Conservation (phyloP, 2,113 vertebrate species). For the Pipra filicauda region DNA sequence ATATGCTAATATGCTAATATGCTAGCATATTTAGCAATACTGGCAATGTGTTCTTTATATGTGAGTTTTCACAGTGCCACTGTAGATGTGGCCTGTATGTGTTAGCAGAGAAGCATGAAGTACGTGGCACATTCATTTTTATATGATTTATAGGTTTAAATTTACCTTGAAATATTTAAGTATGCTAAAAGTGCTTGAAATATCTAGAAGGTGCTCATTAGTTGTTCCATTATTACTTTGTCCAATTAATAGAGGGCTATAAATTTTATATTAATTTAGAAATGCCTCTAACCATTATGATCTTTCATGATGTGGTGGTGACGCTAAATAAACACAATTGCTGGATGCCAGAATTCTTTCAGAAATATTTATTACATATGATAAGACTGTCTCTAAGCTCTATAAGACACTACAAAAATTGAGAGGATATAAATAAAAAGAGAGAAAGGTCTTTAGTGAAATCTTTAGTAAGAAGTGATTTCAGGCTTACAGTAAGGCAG, state of each 20-base stretch:
- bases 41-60: background rate
- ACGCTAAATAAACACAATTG: slow-evolving; percentile 37
- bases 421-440: background rate
- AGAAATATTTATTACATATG: slow-evolving; percentile 8
- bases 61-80: background rate
- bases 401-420: background rate
- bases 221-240: slow-evolving; percentile 15
- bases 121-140: background rate
- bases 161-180: background rate
- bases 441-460: background rate
- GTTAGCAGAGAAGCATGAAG: background rate
- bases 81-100: background rate
- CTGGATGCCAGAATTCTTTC: background rate
- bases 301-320: background rate
- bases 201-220: background rate
- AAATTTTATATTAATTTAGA: slow-evolving; percentile 33
- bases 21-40: background rate
- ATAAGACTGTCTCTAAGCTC: slow-evolving; percentile 8
- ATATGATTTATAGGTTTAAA: background rate
- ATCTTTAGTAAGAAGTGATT: background rate
- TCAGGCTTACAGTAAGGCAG: background rate
- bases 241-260: slow-evolving; percentile 7
- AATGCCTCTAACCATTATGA: background rate
- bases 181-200: background rate
- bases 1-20: no score